These are phyloP conservation scores for Microcebus tavaratra DNA, from an alignment of 2,113 vertebrate genomes.

Conservation along the genomic window DNA sequence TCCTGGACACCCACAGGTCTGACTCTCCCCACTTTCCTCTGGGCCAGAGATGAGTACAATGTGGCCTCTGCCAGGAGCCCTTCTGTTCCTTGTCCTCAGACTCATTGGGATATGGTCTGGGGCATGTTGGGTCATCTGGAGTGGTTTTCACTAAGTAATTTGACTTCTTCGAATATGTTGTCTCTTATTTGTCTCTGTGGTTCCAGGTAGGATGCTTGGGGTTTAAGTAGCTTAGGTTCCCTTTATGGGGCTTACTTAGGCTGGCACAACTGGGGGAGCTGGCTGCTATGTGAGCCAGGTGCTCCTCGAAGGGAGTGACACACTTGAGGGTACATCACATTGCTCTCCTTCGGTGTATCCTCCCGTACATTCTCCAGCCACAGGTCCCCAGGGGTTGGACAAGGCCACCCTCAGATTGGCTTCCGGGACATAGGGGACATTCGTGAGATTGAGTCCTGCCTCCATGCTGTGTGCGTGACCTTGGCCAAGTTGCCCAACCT, in stretches of 20 bases:
- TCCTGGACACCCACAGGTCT: neutral
- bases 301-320: neutral
- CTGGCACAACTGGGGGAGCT: neutral
- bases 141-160: neutral
- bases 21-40: neutral
- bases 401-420: neutral
- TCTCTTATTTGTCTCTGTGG: neutral
- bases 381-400: neutral
- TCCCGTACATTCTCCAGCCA: neutral
- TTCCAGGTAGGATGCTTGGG: neutral
- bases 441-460: neutral
- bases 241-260: neutral
- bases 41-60: neutral
- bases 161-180: neutral
- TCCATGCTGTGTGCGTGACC: neutral
- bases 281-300: neutral
- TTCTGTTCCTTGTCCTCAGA: neutral
- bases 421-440: neutral
- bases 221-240: neutral
- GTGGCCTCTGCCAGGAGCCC: neutral
- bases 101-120: neutral
- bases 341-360: neutral
- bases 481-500: neutral
- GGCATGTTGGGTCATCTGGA: neutral
- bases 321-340: neutral